Evolutionary conservation across 2,888 invertebrate genomes (phyloP).

Genomic region (Erebia palarica): DNA sequence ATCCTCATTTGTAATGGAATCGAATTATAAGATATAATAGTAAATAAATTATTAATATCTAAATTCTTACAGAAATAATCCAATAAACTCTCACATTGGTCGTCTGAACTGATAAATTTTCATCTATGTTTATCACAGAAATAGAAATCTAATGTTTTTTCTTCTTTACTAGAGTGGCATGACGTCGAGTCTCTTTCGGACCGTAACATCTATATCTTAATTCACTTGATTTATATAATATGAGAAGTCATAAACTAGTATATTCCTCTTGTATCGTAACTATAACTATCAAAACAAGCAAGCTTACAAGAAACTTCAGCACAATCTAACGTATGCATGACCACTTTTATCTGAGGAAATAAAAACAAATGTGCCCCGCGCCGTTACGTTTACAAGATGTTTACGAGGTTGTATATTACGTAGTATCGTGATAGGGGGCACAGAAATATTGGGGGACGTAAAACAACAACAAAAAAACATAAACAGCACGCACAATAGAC

Average conservation of each 20-base stretch:
- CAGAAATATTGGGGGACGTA: slow-evolving; percentile 34
- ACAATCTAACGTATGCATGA: slow-evolving; percentile 38
- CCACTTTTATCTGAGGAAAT: slow-evolving; percentile 43
- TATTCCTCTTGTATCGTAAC: slow-evolving; percentile 8
- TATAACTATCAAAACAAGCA: slow-evolving; percentile 13
- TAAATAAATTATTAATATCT: not conserved
- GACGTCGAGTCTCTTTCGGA: no score
- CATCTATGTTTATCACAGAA: no score
- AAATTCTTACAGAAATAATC: no score
- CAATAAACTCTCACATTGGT: no score
- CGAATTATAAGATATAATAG: not conserved
- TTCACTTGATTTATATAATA: not conserved
- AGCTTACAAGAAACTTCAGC: not conserved
- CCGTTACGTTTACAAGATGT: slow-evolving; percentile 43
- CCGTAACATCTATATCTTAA: not conserved
- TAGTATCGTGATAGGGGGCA: slow-evolving; percentile 35
- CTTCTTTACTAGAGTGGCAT: no score
- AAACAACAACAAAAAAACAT: slow-evolving; percentile 28
- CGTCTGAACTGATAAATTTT: no score
- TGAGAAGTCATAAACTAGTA: not conserved
- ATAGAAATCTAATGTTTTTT: no score
- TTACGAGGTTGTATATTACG: slow-evolving; percentile 43
- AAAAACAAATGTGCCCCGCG: slow-evolving; percentile 41
- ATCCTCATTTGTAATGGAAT: not conserved
- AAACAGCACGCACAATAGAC: slow-evolving; percentile 15